Evolutionary conservation across 1,140 invertebrate species (phyloP), one percentile per base, ranked within the genome.

Genomic region (Cepaea nemoralis): DNA sequence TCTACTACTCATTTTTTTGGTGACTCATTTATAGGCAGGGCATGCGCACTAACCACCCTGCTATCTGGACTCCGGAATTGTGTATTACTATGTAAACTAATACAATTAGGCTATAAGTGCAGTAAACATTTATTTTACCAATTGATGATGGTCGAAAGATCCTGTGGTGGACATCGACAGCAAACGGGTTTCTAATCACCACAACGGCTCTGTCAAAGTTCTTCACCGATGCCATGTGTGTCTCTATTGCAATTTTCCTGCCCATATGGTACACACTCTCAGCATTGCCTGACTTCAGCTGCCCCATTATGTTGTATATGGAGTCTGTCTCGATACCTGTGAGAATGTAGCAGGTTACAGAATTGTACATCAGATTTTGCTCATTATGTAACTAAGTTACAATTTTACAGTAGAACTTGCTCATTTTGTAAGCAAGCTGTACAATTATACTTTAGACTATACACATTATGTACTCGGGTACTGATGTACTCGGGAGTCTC

Each of bases 231-330:
- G 55, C 50, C 14, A 33, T 19, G 55, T 77, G 75, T 3, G 75
- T 63, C 37, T 77, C 37, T 6, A 77, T 77, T 3, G 75, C 75
- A 35, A 77, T 66, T 33, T 77, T 77, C 50, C 24, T 55, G 75
- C 50, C 33, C 75, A 77, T 77, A 19, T 77, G 12, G 35, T 59
- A 63, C 12, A 77, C 75, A 22, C 75, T 39, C 1, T 27, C 55
- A 1, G 33, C 50, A 35, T 77, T 77, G 50, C 75, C 75, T 19
- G 19, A 39, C 24, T 77, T 77, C 19, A 77, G 75, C 12, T 59
- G 27, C 19, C 50, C 75, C 55, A 63, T 77, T 5, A 77, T 63
- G 48, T 66, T 45, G 55, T 77, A 77, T n/a, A 77, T 59, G 35
- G 48, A 55, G 55, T 77, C 75, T 45, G 75, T 77, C 75, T 33